Base-by-base conservation (phyloP, 2,113 vertebrate genomes). In the human (Homo sapiens) region DNA sequence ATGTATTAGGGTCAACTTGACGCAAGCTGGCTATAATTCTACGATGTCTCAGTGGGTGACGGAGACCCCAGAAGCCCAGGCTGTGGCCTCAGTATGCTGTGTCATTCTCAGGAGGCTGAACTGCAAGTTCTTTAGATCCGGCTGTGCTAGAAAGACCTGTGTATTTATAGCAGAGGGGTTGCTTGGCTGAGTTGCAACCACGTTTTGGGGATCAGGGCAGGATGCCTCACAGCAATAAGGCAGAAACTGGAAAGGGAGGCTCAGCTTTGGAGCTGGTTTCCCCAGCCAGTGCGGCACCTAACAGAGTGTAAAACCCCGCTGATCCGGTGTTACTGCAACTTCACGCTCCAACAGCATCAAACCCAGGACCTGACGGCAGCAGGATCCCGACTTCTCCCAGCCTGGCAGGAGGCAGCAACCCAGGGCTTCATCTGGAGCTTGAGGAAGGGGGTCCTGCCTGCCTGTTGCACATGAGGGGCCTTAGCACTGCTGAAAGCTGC, bases 11-110 rank as follows among this genome's bases (percentile, higher is more conserved):
- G 72, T 14, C 16, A 1, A 45, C 4, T 38, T 50, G 72, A 45
- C 32, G 38, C 35, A 52, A 14, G 25, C 40, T 1, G 23, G 66
- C 55, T 10, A 2, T 22, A 80, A 25, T 16, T 61, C 86, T 43
- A 8, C 1, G 4, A 22, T 3, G 22, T 13, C n/a, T 32, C 25
- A 0, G 25, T 35, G 50, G 30, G 10, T 40, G 50, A 48, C 27
- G 79, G 57, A 89, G 6, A 59, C 40, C 27, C 30, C 43, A 57
- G 38, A 27, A 45, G 11, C 16, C 4, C 82, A 48, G 64, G 75
- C 38, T 17, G 17, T 17, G 68, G 35, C 35, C 13, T 73, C 38
- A 3, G 35, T 70, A 23, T 6, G 43, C 30, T 8, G 16, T n/a
- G 25, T 20, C 13, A 0, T 50, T 45, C 86, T 72, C 50, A 32